Conservation (phyloP, 1,140 invertebrate genomes). For the Dryas iulia region DNA sequence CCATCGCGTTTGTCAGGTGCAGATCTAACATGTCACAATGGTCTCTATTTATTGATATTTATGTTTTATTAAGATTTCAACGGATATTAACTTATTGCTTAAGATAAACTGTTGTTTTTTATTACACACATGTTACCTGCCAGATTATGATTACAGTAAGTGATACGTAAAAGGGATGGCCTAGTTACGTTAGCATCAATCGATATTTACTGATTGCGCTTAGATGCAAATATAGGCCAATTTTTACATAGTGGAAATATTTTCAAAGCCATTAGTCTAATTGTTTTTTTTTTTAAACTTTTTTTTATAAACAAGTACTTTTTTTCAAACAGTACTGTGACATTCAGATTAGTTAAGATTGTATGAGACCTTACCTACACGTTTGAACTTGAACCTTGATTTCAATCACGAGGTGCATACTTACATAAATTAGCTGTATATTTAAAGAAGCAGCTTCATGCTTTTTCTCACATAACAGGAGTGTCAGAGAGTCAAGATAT, state of each 20-base stretch:
- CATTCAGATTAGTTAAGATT: neutral
- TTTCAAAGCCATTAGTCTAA: neutral
- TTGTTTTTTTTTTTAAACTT: neutral
- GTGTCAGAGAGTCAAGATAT: too few species aligned
- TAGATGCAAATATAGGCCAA: neutral
- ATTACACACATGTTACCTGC: neutral
- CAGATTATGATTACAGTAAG: neutral
- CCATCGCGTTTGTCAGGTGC: too few species aligned
- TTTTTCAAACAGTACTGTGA: too few species aligned
- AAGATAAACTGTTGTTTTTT: too few species aligned
- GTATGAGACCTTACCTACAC: neutral
- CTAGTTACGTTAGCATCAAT: constrained; percentile 8
- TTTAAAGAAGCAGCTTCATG: too few species aligned
- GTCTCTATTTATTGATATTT: too few species aligned
- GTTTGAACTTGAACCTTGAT: neutral
- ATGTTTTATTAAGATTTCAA: too few species aligned
- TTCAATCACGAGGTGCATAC: neutral
- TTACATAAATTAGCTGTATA: too few species aligned
- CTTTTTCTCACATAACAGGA: too few species aligned
- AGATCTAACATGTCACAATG: too few species aligned
- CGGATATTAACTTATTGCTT: too few species aligned
- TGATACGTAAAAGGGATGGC: neutral
- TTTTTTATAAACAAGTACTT: neutral
- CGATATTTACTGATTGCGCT: constrained; percentile 3
- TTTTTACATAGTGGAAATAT: neutral